Evolutionary conservation across 1,140 invertebrate genomes (phyloP), one percentile per base, ranked within the genome.

Genomic region (Ectropis grisescens): DNA sequence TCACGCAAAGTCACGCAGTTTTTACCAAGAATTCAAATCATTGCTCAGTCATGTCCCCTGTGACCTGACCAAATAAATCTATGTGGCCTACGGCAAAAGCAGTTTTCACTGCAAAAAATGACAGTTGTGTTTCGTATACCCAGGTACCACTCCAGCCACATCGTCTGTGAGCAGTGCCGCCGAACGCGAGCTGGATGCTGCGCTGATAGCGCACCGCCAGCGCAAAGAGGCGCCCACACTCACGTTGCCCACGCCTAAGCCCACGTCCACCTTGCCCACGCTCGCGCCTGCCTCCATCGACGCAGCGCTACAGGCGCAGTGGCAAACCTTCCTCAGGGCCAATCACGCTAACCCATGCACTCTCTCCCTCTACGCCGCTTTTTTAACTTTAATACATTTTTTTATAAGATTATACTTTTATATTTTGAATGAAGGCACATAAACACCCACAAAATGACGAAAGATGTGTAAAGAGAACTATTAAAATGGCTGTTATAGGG

Each of bases 321-420:
- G 72, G 72, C 46, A 42, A 2, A 27, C 27, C 0, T 72, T 76
- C 32, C 28, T 70, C 4, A 14, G 15, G 4, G 12, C 39, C 9
- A 70, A 58, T 14, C 14, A 29, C 0, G 23, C 44, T 4, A 25
- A 10, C 1, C 29, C 13, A 16, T 15, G 33, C 19, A 29, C 33
- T 11, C 11, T 43, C 25, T 42, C 50, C 13, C 34, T 42, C 15
- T 45, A 42, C 35, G 19, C 57, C 36, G 42, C 33, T 49, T 42
- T 58, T 52, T 56, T 74, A 54, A 46, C 37, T 49, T 37, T 74
- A 67, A 54, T 78, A 78, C 49, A 71, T 33, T 44, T 36, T 37
- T 66, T 74, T 47, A 58, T 56, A 61, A 47, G 49, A 55, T 67
- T n/a, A n/a, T n/a, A n/a, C n/a, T n/a, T n/a, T n/a, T n/a, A n/a